These are phyloP conservation scores for Amiota mariae DNA, from an alignment of 2,888 invertebrate genomes.

Conservation along the genomic window DNA sequence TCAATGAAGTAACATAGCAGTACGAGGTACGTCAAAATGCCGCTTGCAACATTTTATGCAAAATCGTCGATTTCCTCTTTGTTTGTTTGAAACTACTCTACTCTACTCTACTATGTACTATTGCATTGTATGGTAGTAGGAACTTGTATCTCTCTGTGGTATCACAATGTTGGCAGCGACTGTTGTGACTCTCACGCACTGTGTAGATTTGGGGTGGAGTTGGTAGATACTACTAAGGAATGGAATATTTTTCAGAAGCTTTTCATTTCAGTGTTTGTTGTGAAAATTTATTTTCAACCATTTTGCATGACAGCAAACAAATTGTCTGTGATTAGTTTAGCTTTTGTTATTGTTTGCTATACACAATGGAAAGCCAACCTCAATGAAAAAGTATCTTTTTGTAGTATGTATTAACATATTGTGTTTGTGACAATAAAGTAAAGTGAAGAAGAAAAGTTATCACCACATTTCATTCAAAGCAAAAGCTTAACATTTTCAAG, in stretches of 20 bases:
- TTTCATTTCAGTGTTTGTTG: constrained; percentile 25
- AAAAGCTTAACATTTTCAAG: neutral
- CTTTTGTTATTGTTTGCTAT: constrained; percentile 31
- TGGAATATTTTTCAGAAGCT: neutral
- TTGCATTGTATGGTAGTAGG: no score
- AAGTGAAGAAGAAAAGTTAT: neutral
- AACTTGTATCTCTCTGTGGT: no score
- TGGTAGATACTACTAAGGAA: no score
- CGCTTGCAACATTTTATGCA: constrained; percentile 34
- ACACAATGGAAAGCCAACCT: constrained; percentile 11
- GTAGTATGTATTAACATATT: neutral
- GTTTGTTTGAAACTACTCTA: neutral
- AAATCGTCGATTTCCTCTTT: constrained; percentile 4
- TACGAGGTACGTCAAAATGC: constrained; percentile 15
- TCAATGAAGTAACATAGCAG: neutral
- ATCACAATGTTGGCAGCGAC: neutral
- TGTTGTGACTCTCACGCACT: constrained; percentile 13
- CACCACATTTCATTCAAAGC: neutral
- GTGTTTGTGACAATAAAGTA: constrained; percentile 16
- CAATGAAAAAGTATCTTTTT: constrained; percentile 8
- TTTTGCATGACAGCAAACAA: constrained; percentile 48
- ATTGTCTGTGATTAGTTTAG: constrained; percentile 45
- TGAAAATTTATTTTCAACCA: constrained; percentile 50
- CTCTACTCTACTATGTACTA: no score
- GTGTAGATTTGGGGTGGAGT: neutral